Evolutionary conservation across 2,797 vertebrate genomes (phyloP), one percentile per base, ranked within the genome.

Genomic region (Hapalemur alaotrensis): DNA sequence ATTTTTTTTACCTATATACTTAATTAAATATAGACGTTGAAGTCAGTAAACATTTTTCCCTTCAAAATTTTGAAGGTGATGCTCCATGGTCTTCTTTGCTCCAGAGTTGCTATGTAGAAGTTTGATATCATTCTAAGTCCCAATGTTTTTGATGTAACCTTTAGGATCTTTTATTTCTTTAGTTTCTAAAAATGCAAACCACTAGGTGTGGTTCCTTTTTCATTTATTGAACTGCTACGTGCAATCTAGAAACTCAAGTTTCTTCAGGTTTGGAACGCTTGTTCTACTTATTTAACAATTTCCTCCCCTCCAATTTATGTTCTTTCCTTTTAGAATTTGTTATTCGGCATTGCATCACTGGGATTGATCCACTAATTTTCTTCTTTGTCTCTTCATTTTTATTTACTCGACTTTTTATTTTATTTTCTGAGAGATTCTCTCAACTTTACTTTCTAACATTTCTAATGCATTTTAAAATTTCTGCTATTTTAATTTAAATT

Each of bases 111-210:
- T 11, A 67, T 25, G 59, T 0, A 91, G 41, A 79, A 73, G 79
- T 52, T 18, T 5, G 2, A 22, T 35, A 54, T 30, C 69, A 89
- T 70, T 92, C 48, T 50, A 83, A 65, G 63, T 18, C 14, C 72
- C 52, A 78, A 59, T 18, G 54, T 59, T 88, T 83, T 52, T 11
- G 43, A 70, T n/a, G 50, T 15, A 41, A 86, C 35, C 41, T 87
- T 38, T 46, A 69, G 38, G 32, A 59, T 48, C 70, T 75, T 85
- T 63, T 48, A 46, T 83, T 67, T 88, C 52, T 54, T 83, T 59
- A 65, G 30, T 81, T 93, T 93, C 76, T 70, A 63, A 80, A 95
- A 70, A 59, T 35, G 11, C 54, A 95, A 96, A 72, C 41, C 46
- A 79, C 32, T 59, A 76, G 73, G 11, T 17, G 22, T 12, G 70